Evolutionary conservation across 2,113 vertebrate species (phyloP).

Genomic region (Xiphias gladius): DNA sequence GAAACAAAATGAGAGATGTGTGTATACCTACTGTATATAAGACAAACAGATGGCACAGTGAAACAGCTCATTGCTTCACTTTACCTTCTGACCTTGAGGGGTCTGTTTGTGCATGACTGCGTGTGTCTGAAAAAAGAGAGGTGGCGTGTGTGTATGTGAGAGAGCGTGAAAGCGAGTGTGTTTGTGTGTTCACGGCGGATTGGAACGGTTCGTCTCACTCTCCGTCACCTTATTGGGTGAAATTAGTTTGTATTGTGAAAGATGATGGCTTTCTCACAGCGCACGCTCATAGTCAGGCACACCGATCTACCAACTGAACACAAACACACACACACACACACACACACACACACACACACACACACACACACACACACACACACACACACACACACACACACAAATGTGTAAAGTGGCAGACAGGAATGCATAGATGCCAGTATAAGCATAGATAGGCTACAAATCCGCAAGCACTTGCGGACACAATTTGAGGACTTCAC

Average conservation of each 20-base stretch:
- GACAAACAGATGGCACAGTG: constrained; percentile 46
- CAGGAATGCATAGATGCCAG: background rate
- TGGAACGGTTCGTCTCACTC: constrained; percentile 38
- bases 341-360: too few relatives aligned
- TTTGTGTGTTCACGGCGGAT: constrained; percentile 25
- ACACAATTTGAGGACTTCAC: too few relatives aligned
- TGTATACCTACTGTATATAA: background rate
- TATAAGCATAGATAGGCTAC: too few relatives aligned
- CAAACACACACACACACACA: constrained; percentile 5
- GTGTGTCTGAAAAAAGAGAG: background rate
- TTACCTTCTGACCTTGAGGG: constrained; percentile 56
- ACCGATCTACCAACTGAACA: background rate
- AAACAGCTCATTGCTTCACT: constrained; percentile 47
- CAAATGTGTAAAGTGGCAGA: too few relatives aligned
- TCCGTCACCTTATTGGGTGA: constrained; percentile 30
- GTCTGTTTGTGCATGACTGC: constrained; percentile 9
- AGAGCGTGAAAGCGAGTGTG: background rate
- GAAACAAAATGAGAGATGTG: constrained; percentile 4
- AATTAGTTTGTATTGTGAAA: constrained; percentile 41
- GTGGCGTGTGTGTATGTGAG: background rate
- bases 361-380: background rate
- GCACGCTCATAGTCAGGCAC: background rate
- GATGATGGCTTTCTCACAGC: constrained; percentile 23
- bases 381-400: background rate
- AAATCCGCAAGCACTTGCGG: too few relatives aligned